phyloP scores from a whole-genome alignment of 2,888 invertebrate species.

The Pyrrhosoma nymphula region DNA sequence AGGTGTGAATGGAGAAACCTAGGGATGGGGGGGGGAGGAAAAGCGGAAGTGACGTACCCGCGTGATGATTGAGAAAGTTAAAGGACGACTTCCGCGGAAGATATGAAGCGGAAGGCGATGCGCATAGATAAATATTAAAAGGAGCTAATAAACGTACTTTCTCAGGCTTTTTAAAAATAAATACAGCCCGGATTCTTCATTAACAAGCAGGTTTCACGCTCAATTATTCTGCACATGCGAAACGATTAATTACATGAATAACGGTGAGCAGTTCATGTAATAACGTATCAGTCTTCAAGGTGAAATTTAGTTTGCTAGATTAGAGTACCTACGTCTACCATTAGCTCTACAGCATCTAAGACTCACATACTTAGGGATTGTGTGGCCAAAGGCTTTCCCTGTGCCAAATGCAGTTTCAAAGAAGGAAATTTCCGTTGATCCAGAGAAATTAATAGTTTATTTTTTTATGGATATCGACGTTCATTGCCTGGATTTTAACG shows the following conservation, averaged over 20 bases:
- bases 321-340: too few relatives aligned
- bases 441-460: too few relatives aligned
- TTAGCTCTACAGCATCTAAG: too few relatives aligned
- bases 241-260: not conserved
- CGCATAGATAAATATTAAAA: not conserved
- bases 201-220: not conserved
- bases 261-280: not conserved
- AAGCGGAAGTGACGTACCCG: conserved; percentile 8
- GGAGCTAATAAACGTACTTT: not conserved
- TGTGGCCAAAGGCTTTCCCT: too few relatives aligned
- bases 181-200: not conserved
- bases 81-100: not conserved
- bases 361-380: too few relatives aligned
- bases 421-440: too few relatives aligned
- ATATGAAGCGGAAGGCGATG: not conserved
- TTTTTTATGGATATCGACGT: too few relatives aligned
- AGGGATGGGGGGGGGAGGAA: not conserved
- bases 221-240: not conserved
- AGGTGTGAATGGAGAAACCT: not conserved
- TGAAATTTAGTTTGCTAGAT: too few relatives aligned
- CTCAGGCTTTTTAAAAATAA: not conserved
- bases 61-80: not conserved
- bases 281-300: not conserved
- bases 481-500: too few relatives aligned
- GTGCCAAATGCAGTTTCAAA: too few relatives aligned